Percentiles rank a stretch among this genome's conserved stretches.
Conservation (phyloP, 2,113 vertebrate species). For the Hirundichthys speculiger region DNA sequence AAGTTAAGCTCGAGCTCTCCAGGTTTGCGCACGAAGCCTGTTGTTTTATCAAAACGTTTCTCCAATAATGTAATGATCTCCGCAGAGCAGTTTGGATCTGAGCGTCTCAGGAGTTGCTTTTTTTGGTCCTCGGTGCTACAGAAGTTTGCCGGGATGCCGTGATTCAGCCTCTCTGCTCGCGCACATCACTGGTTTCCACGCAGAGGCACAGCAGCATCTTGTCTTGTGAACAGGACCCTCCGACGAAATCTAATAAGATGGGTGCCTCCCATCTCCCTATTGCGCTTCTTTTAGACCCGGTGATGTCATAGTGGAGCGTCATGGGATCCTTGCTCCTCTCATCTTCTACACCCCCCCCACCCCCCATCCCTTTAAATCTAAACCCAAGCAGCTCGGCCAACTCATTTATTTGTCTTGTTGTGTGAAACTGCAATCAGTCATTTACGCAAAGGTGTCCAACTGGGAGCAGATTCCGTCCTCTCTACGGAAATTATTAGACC, state of each 20-base stretch:
- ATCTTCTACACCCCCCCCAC: conserved; percentile 3
- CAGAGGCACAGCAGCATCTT: conserved; percentile 57
- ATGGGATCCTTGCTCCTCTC: conserved; percentile 60
- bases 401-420: conserved; percentile 35
- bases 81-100: neutral
- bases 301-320: conserved; percentile 81
- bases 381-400: conserved; percentile 22
- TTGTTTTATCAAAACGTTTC: conserved; percentile 13
- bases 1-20: conserved; percentile 43
- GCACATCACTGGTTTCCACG: conserved; percentile 36
- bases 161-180: conserved; percentile 31
- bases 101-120: conserved; percentile 4
- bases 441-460: conserved; percentile 28
- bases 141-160: conserved; percentile 42
- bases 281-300: conserved; percentile 57
- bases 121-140: conserved; percentile 9
- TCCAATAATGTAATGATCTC: conserved; percentile 16
- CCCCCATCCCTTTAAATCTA: conserved; percentile 16
- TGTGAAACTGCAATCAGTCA: conserved; percentile 25
- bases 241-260: conserved; percentile 64
- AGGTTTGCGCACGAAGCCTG: conserved; percentile 20
- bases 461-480: conserved; percentile 18
- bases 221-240: conserved; percentile 62
- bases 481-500: conserved; percentile 8
- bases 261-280: conserved; percentile 67